Conservation (phyloP, 1,140 invertebrate species). For the Drosophila pruinosa region DNA sequence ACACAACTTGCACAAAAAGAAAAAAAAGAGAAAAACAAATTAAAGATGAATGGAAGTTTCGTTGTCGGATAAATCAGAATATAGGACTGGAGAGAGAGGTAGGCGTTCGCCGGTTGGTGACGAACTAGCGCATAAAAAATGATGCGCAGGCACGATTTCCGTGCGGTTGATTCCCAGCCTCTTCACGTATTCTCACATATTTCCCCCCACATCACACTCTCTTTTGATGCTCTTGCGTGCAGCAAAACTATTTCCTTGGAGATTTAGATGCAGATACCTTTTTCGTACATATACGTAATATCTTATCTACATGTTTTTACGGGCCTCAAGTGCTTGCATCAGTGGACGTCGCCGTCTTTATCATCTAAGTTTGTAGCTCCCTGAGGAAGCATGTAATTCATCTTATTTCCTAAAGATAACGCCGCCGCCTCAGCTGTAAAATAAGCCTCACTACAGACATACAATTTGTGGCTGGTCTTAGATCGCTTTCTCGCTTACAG, state of each 20-base stretch:
- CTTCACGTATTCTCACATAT: background rate
- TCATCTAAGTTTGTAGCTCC: constrained; percentile 49
- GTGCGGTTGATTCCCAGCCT: constrained; percentile 71
- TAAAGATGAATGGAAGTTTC: constrained; percentile 5
- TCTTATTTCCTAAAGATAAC: constrained; percentile 77
- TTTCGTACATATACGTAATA: constrained; percentile 51
- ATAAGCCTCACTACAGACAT: background rate
- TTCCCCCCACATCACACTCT: background rate
- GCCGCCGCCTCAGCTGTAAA: background rate
- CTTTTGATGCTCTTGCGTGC: constrained; percentile 4
- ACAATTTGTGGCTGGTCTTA: background rate
- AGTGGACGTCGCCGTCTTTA: background rate
- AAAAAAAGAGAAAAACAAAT: constrained; percentile 19
- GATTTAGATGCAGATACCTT: constrained; percentile 75
- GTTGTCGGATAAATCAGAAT: too few relatives aligned
- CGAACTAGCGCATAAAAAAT: constrained; percentile 78
- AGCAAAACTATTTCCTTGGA: constrained; percentile 72
- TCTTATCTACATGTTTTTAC: constrained; percentile 65
- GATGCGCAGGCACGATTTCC: constrained; percentile 82
- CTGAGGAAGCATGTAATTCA: constrained; percentile 77
- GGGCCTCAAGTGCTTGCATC: constrained; percentile 36
- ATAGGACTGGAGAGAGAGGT: background rate
- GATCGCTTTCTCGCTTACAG: constrained; percentile 2
- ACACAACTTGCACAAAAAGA: constrained; percentile 55
- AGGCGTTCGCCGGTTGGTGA: constrained; percentile 23